Evolutionary conservation across 2,113 vertebrate species (phyloP).

Genomic region (Lagopus leucura): DNA sequence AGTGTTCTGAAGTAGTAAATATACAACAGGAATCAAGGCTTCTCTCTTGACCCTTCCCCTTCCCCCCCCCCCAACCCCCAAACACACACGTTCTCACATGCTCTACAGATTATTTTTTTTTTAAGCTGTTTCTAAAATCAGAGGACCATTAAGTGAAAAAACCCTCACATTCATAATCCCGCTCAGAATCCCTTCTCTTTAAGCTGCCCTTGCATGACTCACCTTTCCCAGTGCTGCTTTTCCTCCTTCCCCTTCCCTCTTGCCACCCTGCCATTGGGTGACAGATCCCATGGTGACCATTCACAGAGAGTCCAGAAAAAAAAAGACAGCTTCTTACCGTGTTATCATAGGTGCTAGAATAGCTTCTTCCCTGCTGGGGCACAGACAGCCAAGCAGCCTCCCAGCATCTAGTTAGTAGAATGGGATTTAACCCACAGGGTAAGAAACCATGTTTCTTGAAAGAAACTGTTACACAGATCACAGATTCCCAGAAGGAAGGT

Average conservation of each 20-base stretch:
- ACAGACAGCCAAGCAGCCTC: not conserved
- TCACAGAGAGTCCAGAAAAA: not conserved
- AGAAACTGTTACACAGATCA: not conserved
- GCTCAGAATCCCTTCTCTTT: not conserved
- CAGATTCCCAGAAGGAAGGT: not conserved
- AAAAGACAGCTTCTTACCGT: not conserved
- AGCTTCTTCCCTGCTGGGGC: not conserved
- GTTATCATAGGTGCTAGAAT: accelerated
- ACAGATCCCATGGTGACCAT: not conserved
- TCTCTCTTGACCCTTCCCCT: constrained; percentile 17
- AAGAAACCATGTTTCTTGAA: not conserved
- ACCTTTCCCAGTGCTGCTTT: not conserved
- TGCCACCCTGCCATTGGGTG: not conserved
- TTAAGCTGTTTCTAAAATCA: not conserved
- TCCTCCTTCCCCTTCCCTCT: not conserved
- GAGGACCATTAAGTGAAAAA: not conserved
- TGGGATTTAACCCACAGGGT: not conserved
- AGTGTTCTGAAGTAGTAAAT: constrained; percentile 42
- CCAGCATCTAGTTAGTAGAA: not conserved
- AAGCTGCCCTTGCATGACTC: not conserved
- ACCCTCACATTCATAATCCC: not conserved
- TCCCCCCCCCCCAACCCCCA: not conserved
- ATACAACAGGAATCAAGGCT: constrained; percentile 19
- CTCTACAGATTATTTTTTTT: not conserved
- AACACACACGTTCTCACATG: not conserved